A percentile compares a stretch with the other conserved stretches of the same genome.
Conservation (phyloP, 2,113 vertebrate species). For the Psittacara wagleri region DNA sequence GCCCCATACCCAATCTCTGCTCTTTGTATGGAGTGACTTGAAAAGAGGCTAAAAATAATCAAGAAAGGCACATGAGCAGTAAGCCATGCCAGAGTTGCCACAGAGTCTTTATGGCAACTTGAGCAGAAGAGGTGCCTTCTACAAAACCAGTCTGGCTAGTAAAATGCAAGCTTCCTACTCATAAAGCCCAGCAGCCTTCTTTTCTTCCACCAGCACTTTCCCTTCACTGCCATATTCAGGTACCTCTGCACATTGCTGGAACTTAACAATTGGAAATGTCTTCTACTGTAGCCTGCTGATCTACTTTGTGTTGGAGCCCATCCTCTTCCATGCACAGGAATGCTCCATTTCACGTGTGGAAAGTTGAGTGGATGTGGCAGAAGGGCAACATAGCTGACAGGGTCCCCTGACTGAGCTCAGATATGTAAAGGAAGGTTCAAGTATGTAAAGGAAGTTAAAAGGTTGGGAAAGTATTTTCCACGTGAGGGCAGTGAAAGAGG, state of each 20-base stretch:
- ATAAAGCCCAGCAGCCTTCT: neutral
- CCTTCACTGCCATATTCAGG: neutral
- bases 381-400: neutral
- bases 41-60: neutral
- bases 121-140: neutral
- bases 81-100: neutral
- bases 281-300: neutral
- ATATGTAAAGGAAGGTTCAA: neutral
- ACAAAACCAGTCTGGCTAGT: neutral
- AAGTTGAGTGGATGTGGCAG: neutral
- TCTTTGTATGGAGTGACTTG: neutral
- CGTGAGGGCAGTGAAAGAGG: neutral
- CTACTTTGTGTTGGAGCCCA: neutral
- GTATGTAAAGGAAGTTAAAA: neutral
- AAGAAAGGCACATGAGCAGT: neutral
- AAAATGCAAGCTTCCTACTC: neutral
- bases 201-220: neutral
- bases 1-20: neutral
- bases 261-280: neutral
- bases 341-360: accelerated
- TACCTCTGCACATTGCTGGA: neutral
- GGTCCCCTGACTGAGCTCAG: neutral
- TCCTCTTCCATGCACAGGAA: neutral
- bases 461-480: neutral
- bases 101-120: neutral